Conservation (phyloP, 1,140 invertebrate species). For the Mactra quadrangularis region DNA sequence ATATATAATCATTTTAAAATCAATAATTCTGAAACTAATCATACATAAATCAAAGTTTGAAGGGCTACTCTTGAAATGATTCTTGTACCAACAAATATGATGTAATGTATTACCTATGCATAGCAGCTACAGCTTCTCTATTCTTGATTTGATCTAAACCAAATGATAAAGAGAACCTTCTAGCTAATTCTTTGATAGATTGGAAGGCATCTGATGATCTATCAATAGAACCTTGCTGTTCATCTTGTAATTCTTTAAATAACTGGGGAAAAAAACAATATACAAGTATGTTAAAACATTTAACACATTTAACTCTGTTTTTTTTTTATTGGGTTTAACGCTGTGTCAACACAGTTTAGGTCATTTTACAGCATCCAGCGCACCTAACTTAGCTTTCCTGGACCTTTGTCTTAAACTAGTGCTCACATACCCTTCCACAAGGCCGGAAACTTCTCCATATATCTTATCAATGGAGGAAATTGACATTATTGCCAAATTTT, state of each 20-base stretch:
- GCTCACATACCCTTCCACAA: no score
- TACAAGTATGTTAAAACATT: background rate
- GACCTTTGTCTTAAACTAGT: no score
- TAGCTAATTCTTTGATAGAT: slow-evolving; percentile 97
- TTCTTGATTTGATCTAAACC: slow-evolving; percentile 99
- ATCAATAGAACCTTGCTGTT: slow-evolving; percentile 86
- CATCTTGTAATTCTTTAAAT: slow-evolving; percentile 89
- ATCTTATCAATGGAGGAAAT: no score
- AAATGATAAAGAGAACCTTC: slow-evolving; percentile 98
- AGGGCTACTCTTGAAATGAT: no score
- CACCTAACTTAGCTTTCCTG: no score
- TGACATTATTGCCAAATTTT: no score
- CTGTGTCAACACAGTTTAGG: no score
- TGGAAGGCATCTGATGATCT: slow-evolving; percentile 91
- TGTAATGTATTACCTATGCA: slow-evolving; percentile 92
- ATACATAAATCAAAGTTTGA: no score
- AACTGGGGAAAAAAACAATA: slow-evolving; percentile 85
- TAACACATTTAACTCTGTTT: background rate
- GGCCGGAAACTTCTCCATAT: no score
- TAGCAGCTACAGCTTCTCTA: slow-evolving; percentile 97
- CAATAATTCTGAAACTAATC: no score
- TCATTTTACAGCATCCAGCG: background rate
- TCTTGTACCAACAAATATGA: no score
- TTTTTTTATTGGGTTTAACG: background rate
- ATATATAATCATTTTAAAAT: no score